phyloP scores from a whole-genome alignment of 2,797 vertebrate genomes.

The Brachymystax lenok region DNA sequence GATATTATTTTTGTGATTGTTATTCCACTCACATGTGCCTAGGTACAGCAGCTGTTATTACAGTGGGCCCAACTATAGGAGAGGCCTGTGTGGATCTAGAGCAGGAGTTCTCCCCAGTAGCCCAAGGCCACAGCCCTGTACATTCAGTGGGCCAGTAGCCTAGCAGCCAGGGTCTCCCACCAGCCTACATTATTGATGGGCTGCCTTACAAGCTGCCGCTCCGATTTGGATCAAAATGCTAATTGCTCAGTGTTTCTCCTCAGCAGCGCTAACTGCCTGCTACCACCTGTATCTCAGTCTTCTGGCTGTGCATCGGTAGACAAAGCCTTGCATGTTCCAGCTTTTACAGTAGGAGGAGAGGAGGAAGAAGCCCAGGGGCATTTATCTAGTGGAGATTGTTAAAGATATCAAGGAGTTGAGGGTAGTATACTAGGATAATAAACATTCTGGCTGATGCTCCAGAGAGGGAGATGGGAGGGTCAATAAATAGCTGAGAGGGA shows the following conservation, averaged over 20 bases:
- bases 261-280: neutral
- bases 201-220: constrained; percentile 62
- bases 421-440: neutral
- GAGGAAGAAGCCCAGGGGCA: constrained; percentile 8
- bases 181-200: constrained; percentile 78
- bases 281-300: neutral
- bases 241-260: constrained; percentile 52
- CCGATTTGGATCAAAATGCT: constrained; percentile 46
- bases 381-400: constrained; percentile 18
- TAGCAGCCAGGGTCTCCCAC: constrained; percentile 61
- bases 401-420: neutral
- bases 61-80: constrained; percentile 19
- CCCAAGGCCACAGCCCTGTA: constrained; percentile 20
- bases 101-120: constrained; percentile 14
- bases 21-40: constrained; percentile 57
- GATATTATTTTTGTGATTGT: constrained; percentile 55
- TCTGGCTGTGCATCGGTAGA: neutral
- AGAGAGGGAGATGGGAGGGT: constrained; percentile 22
- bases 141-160: constrained; percentile 44
- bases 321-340: neutral
- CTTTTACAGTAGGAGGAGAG: neutral
- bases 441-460: neutral
- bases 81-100: neutral
- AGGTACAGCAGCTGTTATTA: constrained; percentile 60
- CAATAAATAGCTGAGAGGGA: constrained; percentile 54